Conservation (phyloP, 1,140 invertebrate genomes). For the Dendroctonus ponderosae region DNA sequence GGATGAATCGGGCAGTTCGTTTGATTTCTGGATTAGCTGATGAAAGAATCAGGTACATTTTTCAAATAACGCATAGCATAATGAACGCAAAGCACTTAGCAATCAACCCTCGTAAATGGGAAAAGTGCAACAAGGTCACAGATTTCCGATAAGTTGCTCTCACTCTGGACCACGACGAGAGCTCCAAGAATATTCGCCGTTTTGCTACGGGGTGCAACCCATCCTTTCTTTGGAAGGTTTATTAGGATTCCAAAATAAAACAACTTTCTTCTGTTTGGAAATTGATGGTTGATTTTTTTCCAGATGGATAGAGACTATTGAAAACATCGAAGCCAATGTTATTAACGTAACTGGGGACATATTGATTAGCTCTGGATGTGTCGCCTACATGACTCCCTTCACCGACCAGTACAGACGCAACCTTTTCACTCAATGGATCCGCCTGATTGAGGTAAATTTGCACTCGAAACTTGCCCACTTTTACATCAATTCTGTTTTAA, state of each 20-base stretch:
- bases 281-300: slow-evolving; percentile 1
- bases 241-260: too few species aligned
- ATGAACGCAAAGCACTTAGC: too few species aligned
- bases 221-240: too few species aligned
- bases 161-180: too few species aligned
- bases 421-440: slow-evolving; percentile 44
- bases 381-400: slow-evolving; percentile 70
- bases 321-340: slow-evolving; percentile 59
- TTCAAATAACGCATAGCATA: too few species aligned
- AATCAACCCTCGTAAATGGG: too few species aligned
- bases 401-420: slow-evolving; percentile 56
- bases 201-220: too few species aligned
- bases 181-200: too few species aligned
- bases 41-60: slow-evolving; percentile 53
- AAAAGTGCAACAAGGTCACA: neutral
- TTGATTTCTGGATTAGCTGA: slow-evolving; percentile 57
- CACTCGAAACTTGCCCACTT: neutral
- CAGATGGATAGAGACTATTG: slow-evolving; percentile 66
- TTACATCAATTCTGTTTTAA: slow-evolving; percentile 8
- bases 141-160: neutral
- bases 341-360: slow-evolving; percentile 66
- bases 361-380: slow-evolving; percentile 63
- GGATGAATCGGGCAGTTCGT: slow-evolving; percentile 74
- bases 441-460: slow-evolving; percentile 22
- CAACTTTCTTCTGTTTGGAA: neutral